These are phyloP conservation scores for Dynastes maya DNA, from an alignment of 2,888 invertebrate genomes.

Conservation along the genomic window DNA sequence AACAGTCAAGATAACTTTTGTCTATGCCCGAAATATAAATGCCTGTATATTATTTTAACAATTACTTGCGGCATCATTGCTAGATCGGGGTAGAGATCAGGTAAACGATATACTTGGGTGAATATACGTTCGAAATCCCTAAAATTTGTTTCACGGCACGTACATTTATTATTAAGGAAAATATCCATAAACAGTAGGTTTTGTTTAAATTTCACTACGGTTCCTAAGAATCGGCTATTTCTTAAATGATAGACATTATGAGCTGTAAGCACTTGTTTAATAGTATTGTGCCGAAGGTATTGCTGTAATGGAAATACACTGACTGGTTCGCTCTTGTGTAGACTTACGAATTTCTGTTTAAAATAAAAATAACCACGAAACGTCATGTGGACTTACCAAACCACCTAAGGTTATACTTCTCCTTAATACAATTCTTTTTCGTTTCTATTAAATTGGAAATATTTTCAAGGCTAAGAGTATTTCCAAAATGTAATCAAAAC, in stretches of 20 bases:
- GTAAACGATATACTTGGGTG: neutral
- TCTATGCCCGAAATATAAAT: too few relatives aligned
- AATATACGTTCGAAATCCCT: neutral
- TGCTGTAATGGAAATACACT: too few relatives aligned
- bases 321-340: too few relatives aligned
- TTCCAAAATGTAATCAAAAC: slow-evolving; percentile 9
- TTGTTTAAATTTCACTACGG: neutral
- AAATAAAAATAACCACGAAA: too few relatives aligned
- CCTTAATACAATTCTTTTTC: too few relatives aligned
- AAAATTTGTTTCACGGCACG: slow-evolving; percentile 5
- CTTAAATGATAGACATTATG: neutral
- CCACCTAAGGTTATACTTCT: too few relatives aligned
- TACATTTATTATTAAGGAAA: slow-evolving; percentile 2
- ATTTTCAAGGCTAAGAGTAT: neutral
- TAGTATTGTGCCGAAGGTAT: neutral
- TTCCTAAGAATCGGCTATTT: neutral
- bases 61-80: too few relatives aligned
- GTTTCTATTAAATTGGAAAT: neutral
- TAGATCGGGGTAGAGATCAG: neutral
- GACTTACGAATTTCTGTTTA: too few relatives aligned
- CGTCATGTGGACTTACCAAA: too few relatives aligned
- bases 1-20: too few relatives aligned
- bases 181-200: neutral
- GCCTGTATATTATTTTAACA: too few relatives aligned
- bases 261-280: neutral